These are phyloP conservation scores for Hormiphora californensis DNA, from an alignment of 37 sponge, comb jelly and placozoan genomes.

Conservation along the genomic window DNA sequence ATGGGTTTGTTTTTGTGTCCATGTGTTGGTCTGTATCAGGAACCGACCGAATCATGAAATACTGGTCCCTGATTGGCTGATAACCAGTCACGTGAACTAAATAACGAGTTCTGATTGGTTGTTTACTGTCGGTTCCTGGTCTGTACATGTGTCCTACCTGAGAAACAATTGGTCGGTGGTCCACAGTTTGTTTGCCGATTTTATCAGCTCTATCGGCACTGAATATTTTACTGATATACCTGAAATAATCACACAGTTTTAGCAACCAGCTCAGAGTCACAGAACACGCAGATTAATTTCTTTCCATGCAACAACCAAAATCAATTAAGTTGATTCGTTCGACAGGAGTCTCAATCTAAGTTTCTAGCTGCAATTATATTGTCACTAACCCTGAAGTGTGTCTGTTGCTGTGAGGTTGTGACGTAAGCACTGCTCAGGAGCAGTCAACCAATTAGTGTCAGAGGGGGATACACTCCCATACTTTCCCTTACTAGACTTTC, in stretches of 20 bases:
- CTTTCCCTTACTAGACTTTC: too few species aligned
- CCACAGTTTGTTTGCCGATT: background rate
- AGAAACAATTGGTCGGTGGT: background rate
- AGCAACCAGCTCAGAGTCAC: background rate
- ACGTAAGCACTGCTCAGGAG: background rate
- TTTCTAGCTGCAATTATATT: background rate
- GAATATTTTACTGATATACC: conserved; percentile 32
- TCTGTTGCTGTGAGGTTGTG: background rate
- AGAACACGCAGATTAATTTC: too few species aligned
- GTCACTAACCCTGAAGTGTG: conserved; percentile 13
- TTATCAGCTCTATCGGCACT: conserved; percentile 1
- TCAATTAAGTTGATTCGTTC: too few species aligned
- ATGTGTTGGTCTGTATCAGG: too few species aligned
- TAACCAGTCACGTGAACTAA: too few species aligned
- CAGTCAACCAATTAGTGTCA: conserved; percentile 9
- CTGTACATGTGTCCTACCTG: too few species aligned
- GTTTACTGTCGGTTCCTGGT: too few species aligned
- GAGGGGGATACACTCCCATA: background rate
- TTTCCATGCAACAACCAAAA: too few species aligned
- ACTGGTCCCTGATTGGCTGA: too few species aligned
- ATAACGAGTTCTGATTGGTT: too few species aligned
- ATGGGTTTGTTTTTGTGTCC: too few species aligned
- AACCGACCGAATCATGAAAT: too few species aligned
- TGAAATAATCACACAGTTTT: background rate
- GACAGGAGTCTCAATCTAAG: background rate